phyloP scores from a whole-genome alignment of 2,888 invertebrate genomes.

The Geotrupes spiniger region DNA sequence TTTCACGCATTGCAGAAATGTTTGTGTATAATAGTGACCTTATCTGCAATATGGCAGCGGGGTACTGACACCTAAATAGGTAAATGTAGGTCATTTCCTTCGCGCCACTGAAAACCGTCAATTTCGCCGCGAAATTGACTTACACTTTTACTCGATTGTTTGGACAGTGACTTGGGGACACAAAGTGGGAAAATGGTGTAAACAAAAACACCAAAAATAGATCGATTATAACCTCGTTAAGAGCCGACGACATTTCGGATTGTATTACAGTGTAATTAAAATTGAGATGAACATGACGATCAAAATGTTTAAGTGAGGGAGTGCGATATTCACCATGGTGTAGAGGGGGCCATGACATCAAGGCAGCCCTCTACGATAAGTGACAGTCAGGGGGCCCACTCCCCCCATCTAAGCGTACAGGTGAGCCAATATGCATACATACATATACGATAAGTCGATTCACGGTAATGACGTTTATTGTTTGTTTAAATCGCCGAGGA shows the following conservation, averaged over 20 bases:
- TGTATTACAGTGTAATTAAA: conserved; percentile 5
- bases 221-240: conserved; percentile 4
- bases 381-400: conserved; percentile 35
- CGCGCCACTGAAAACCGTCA: conserved; percentile 10
- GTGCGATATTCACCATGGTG: conserved; percentile 42
- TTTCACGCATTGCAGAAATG: neutral
- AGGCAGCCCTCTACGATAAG: conserved; percentile 43
- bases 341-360: conserved; percentile 50
- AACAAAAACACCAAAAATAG: neutral
- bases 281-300: conserved; percentile 7
- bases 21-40: conserved; percentile 18
- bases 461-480: too few species aligned
- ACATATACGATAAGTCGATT: neutral
- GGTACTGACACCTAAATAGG: conserved; percentile 33
- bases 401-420: conserved; percentile 35
- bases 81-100: conserved; percentile 36
- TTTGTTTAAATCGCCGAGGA: too few species aligned
- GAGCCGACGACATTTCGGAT: neutral
- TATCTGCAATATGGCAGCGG: conserved; percentile 39
- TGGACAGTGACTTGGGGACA: neutral
- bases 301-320: conserved; percentile 4
- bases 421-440: conserved; percentile 18
- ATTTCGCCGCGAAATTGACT: conserved; percentile 2
- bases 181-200: neutral
- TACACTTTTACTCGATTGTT: conserved; percentile 3